phyloP scores from a whole-genome alignment of 2,113 vertebrate genomes.

The Scytalopus superciliaris region DNA sequence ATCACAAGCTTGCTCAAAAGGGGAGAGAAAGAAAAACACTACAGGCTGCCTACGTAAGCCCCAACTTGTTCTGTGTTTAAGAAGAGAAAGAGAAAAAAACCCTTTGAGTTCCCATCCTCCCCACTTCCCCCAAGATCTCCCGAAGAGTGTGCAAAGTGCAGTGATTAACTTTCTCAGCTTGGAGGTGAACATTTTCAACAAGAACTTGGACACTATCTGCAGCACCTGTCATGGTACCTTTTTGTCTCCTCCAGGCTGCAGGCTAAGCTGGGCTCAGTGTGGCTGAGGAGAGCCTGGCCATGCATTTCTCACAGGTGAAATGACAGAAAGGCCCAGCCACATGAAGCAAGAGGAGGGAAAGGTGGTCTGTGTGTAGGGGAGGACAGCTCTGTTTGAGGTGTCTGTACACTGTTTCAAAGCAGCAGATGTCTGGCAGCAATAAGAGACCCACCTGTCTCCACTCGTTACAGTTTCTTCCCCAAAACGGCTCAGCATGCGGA shows the following conservation, averaged over 20 bases:
- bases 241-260: not conserved
- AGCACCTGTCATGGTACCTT: not conserved
- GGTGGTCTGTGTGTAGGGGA: not conserved
- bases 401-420: not conserved
- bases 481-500: not conserved
- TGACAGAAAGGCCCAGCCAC: not conserved
- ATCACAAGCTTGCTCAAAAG: not conserved
- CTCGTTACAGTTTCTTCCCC: not conserved
- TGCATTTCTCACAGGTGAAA: not conserved
- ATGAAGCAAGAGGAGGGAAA: not conserved
- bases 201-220: accelerated
- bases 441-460: not conserved
- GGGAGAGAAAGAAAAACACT: not conserved
- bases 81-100: not conserved
- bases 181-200: not conserved
- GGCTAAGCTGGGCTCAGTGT: accelerated
- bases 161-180: not conserved
- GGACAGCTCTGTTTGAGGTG: not conserved
- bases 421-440: not conserved
- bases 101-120: not conserved
- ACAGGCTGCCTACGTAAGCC: not conserved
- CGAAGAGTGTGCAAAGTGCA: accelerated
- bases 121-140: not conserved
- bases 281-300: not conserved
- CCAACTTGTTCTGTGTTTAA: not conserved